Evolutionary conservation across 2,888 invertebrate genomes (phyloP).

Genomic region (Lumbricus terrestris): DNA sequence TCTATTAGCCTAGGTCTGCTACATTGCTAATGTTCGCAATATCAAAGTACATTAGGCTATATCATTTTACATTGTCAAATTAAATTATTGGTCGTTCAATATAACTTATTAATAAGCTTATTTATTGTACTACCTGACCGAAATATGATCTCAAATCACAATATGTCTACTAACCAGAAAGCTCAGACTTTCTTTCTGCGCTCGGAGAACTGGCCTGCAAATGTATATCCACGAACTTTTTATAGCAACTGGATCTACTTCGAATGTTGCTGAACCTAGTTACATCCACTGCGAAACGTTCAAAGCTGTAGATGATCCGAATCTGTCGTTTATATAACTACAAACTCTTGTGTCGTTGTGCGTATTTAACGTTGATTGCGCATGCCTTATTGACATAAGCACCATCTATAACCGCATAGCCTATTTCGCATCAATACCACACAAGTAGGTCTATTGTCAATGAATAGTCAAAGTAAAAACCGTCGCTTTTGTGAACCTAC

Average conservation of each 20-base stretch:
- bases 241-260: too few relatives aligned
- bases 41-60: too few relatives aligned
- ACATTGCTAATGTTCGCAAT: too few relatives aligned
- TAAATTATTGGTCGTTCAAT: background rate
- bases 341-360: too few relatives aligned
- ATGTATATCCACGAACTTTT: too few relatives aligned
- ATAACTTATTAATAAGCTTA: background rate
- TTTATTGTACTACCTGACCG: background rate
- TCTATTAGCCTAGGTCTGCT: too few relatives aligned
- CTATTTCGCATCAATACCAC: background rate
- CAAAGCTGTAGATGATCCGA: background rate
- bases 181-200: background rate
- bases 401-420: background rate
- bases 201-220: background rate
- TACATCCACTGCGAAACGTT: too few relatives aligned
- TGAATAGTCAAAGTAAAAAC: too few relatives aligned
- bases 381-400: background rate
- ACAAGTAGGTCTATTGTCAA: too few relatives aligned
- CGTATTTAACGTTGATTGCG: too few relatives aligned
- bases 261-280: too few relatives aligned
- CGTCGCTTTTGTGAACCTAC: background rate
- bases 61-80: too few relatives aligned
- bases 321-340: background rate
- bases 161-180: background rate
- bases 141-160: background rate